Evolutionary conservation across 2,888 invertebrate species (phyloP), one percentile per base, ranked within the genome.

Genomic region (Abrostola triplasia): DNA sequence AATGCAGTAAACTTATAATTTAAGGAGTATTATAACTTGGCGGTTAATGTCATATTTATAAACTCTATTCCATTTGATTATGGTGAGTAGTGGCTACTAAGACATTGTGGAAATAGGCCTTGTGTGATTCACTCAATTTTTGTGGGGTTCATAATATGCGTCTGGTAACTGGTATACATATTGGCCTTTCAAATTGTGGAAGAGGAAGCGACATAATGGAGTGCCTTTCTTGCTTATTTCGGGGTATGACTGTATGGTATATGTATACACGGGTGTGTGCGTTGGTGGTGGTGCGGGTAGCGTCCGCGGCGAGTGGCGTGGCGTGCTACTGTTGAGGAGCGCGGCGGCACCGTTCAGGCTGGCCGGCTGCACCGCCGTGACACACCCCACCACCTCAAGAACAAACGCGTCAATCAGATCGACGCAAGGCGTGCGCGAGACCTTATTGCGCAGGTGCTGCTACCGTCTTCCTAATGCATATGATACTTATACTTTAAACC

Each of bases 341-440:
- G 85, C 60, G 84, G 96, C 90, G 82, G 85, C 44, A 82, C 85
- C 36, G 86, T 87, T 64, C 82, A 84, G 73, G 88, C 87, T 70
- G 84, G 87, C 63, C 95, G 96, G 67, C 96, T 98, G 69, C 97
- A 98, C 88, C 96, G 98, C 68, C 97, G 99, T 84, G 99, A 99
- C 95, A 99, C 99, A 35, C 99, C 99, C 54, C 99, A 99, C 95
- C 99, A 99, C 93, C 96, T 99, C 88, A 99, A 99, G 96, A 99
- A 99, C 95, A 99, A 99, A 91, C 97, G 99, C 86, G 98, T 99
- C 89, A 93, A 91, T 88, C 91, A 90, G 81, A 90, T 93, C 67
- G 94, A 94, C 87, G 91, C 94, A 44, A 71, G 85, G 41, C 90
- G 92, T 66, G 94, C 94, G 77, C 84, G 88, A 71, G 90, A 92